Evolutionary conservation across 2,797 vertebrate genomes (phyloP), one percentile per base, ranked within the genome.

Genomic region (Pagetopsis macropterus): DNA sequence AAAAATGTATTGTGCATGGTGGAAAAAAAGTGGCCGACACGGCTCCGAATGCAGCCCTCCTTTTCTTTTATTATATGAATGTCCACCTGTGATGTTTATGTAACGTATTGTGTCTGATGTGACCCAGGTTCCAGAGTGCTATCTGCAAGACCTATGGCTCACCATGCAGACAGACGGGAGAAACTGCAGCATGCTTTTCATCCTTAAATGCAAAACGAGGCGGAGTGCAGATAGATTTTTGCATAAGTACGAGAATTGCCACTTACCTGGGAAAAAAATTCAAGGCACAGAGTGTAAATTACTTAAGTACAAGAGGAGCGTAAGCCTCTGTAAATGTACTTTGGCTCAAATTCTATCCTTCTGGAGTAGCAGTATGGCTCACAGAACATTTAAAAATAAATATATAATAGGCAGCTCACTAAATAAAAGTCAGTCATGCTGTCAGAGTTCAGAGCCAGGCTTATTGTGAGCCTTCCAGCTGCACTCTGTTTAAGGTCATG

Each of bases 71-170:
- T 55, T 65, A 69, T 87, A 75, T 83, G 83, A 87, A 87, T 83
- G 83, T 88, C 85, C 84, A 88, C 85, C 69, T 92, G 84, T 90
- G 80, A 81, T 87, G 84, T 86, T 87, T 86, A 79, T 88, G 73
- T 87, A 83, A 86, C 67, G 37, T 64, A 71, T 61, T 86, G 81
- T 72, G 70, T 78, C 73, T 82, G 81, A 79, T 81, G 73, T 88
- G 84, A 90, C 84, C 84, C 79, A 85, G 74, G 90, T 91, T 77
- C 55, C 71, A 75, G 63, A 86, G 65, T 14, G 27, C 62, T 82
- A 71, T 82, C 70, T 72, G 70, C 80, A 43, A 73, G 76, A 76
- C 83, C 68, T 72, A 51, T 74, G 77, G 84, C 78, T 86, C 84
- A 15, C 52, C 54, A n/a, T 51, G 72, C 72, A 67, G 61, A 70